Percentiles rank a stretch among this genome's conserved stretches.
phyloP scores from a whole-genome alignment of 2,113 vertebrate species.

The Ochotona curzoniae region DNA sequence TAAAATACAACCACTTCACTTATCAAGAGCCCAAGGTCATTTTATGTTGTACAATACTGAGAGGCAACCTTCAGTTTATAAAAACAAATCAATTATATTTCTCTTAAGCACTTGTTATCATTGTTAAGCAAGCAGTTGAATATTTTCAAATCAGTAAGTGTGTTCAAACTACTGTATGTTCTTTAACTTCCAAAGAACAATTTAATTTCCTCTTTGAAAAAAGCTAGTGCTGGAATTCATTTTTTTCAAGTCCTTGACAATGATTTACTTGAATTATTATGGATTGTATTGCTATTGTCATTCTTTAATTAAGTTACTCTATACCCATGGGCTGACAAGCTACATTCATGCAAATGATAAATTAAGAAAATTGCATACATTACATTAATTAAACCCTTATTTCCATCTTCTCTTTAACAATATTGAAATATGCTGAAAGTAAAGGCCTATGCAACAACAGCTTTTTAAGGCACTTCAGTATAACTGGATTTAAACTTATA shows the following conservation, averaged over 20 bases:
- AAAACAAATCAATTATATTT: conserved; percentile 9
- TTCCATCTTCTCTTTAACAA: background rate
- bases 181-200: conserved; percentile 1
- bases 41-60: background rate
- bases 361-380: background rate
- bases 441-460: background rate
- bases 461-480: background rate
- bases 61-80: background rate
- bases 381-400: conserved; percentile 24
- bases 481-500: background rate
- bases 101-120: background rate
- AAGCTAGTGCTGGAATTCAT: background rate
- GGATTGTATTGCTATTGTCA: conserved; percentile 13
- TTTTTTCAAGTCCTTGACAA: conserved; percentile 22
- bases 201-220: conserved; percentile 51
- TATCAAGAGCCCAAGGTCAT: background rate
- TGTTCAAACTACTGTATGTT: background rate
- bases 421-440: conserved; percentile 23
- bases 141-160: conserved; percentile 14
- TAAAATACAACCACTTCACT: background rate
- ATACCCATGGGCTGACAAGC: background rate
- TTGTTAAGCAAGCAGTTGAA: background rate
- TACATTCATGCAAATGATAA: conserved; percentile 42
- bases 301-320: conserved; percentile 9
- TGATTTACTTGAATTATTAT: conserved; percentile 18